A percentile compares a stretch with the other conserved stretches of the same genome.
Conservation (phyloP, 2,113 vertebrate species). For the Pomatorhinus ruficollis region DNA sequence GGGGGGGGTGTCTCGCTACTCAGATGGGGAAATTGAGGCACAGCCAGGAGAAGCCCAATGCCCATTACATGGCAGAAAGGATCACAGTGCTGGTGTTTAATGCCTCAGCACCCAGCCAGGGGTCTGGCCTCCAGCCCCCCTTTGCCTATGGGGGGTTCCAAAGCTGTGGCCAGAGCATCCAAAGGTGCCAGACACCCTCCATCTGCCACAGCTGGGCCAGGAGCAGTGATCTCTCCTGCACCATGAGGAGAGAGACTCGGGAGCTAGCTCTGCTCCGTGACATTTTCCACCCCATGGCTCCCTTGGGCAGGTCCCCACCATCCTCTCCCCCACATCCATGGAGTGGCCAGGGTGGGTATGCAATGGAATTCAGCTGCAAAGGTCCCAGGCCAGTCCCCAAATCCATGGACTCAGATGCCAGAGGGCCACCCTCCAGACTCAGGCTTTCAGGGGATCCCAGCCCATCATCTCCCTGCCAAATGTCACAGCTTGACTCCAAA, state of each 20-base stretch:
- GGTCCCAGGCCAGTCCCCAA: not conserved
- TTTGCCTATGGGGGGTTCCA: not conserved
- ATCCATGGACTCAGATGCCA: not conserved
- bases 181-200: not conserved
- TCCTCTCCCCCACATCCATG: not conserved
- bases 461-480: not conserved
- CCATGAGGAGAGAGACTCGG: not conserved
- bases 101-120: not conserved
- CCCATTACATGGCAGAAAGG: not conserved
- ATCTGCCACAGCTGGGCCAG: accelerated
- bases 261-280: not conserved
- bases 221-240: not conserved
- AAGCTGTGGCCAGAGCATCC: not conserved
- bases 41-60: not conserved
- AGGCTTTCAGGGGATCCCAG: not conserved
- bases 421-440: not conserved
- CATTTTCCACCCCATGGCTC: not conserved
- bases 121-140: not conserved
- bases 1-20: accelerated
- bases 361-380: accelerated
- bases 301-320: not conserved
- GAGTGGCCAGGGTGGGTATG: not conserved
- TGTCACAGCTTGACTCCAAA: not conserved
- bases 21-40: not conserved
- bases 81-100: not conserved